These are phyloP conservation scores for Sepiola atlantica DNA, from an alignment of 2,888 invertebrate genomes.

Conservation along the genomic window DNA sequence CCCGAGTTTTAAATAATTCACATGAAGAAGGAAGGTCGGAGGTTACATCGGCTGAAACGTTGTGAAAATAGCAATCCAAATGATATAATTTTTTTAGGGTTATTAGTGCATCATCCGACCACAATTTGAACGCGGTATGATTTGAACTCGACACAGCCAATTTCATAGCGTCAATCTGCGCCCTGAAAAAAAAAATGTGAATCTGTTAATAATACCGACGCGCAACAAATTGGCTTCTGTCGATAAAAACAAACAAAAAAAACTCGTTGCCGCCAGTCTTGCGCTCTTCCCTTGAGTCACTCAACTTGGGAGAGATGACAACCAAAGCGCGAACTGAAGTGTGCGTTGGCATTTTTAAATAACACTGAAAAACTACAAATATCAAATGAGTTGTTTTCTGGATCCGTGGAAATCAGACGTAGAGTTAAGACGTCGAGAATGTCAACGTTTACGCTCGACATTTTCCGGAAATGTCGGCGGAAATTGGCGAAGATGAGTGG, in stretches of 20 bases:
- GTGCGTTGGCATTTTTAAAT: neutral
- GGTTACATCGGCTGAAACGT: too few relatives aligned
- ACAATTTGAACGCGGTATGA: too few relatives aligned
- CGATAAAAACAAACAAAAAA: neutral
- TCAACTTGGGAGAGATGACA: neutral
- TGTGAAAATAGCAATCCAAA: too few relatives aligned
- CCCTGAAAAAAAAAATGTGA: too few relatives aligned
- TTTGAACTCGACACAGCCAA: too few relatives aligned
- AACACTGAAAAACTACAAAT: neutral
- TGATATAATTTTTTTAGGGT: too few relatives aligned
- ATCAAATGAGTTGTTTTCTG: neutral
- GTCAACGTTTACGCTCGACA: neutral
- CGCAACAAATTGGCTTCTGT: too few relatives aligned
- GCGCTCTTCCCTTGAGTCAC: neutral
- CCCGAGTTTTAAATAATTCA: too few relatives aligned
- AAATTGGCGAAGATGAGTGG: neutral
- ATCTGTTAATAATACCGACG: too few relatives aligned
- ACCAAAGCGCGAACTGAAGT: neutral
- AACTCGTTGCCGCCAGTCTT: neutral
- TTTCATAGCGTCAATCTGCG: too few relatives aligned
- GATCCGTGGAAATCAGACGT: neutral
- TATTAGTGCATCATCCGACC: too few relatives aligned
- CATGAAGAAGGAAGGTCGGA: too few relatives aligned
- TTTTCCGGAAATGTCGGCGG: conserved; percentile 12
- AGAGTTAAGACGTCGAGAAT: neutral